Percentiles rank a stretch among this genome's conserved stretches.
These are phyloP conservation scores for Allophyes oxyacanthae DNA, from an alignment of 2,888 invertebrate species.

Conservation along the genomic window DNA sequence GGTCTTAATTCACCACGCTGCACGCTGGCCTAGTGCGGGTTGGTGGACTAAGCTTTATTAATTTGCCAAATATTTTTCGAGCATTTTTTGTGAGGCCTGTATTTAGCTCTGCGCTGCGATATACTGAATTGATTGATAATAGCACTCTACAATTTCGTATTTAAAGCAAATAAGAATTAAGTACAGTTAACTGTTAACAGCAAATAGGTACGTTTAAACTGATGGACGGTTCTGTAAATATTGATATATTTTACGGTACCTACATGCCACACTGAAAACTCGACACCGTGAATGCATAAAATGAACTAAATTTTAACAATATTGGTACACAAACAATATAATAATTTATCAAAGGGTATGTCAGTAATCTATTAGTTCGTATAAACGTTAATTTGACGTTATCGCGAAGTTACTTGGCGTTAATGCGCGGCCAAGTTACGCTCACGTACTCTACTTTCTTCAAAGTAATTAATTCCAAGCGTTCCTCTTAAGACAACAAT, in stretches of 20 bases:
- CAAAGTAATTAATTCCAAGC: constrained; percentile 64
- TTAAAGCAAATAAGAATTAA: no score
- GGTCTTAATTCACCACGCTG: no score
- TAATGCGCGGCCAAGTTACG: constrained; percentile 59
- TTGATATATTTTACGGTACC: constrained; percentile 3
- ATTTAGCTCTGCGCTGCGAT: no score
- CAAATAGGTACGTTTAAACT: constrained; percentile 13
- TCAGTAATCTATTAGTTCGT: constrained; percentile 55
- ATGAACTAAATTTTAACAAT: not conserved
- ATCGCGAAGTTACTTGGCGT: constrained; percentile 52
- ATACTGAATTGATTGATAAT: no score
- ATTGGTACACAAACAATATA: not conserved
- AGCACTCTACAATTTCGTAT: no score
- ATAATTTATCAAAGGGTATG: constrained; percentile 15
- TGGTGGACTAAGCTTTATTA: no score
- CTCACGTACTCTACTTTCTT: constrained; percentile 63
- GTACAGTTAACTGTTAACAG: not conserved
- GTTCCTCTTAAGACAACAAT: constrained; percentile 29
- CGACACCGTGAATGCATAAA: not conserved
- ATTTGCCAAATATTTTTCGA: no score
- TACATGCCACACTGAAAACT: constrained; percentile 6
- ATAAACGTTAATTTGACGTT: constrained; percentile 58
- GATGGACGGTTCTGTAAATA: constrained; percentile 11
- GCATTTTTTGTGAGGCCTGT: no score
- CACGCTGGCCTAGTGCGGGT: no score